Base-by-base conservation (phyloP, 2,797 vertebrate species). In the Microchirus variegatus region DNA sequence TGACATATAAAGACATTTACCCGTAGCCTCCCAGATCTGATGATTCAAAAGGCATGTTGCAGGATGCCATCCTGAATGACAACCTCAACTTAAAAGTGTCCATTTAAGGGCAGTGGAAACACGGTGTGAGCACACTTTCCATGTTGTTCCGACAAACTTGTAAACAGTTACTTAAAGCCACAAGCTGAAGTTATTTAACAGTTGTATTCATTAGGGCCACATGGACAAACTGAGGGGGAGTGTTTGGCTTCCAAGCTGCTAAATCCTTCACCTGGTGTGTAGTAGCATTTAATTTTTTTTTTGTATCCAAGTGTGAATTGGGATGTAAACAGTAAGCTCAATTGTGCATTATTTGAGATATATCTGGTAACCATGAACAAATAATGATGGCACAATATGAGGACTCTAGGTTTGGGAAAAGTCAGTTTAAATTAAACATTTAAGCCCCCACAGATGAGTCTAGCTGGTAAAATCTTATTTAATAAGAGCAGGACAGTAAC, bases 21-120 rank as follows among this genome's bases (percentile, higher is more conserved):
- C 17, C 17, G 35, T 47, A 19, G 4, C 14, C 52, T 19, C 12
- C 16, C 26, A 45, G n/a, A 69, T 59, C 55, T 38, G 46, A 67
- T 37, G 15, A 58, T n/a, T 46, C 37, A 54, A 10, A 57, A 58
- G 18, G 7, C 37, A 59, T 4, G 22, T n/a, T 45, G 16, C 2
- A 50, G 54, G 40, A 70, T 38, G 58, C n/a, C 7, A 15, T 3
- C 42, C 5, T 19, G 10, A 17, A 53, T 18, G 26, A 58, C 13
- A 58, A 16, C 13, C 11, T 13, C 44, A 47, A 12, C 2, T 26
- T 1, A 13, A 42, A 42, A 13, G 12, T 54, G 31, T 45, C 16
- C 26, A 5, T 10, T 37, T 43, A 18, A 12, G 17, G 13, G 15
- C 12, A 45, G 12, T 26, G 37, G 38, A 9, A 15, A 14, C 16